A percentile compares a stretch with the other conserved stretches of the same genome.
phyloP scores from a whole-genome alignment of 1,140 invertebrate species.

The Macrotrachela quadricornifera region DNA sequence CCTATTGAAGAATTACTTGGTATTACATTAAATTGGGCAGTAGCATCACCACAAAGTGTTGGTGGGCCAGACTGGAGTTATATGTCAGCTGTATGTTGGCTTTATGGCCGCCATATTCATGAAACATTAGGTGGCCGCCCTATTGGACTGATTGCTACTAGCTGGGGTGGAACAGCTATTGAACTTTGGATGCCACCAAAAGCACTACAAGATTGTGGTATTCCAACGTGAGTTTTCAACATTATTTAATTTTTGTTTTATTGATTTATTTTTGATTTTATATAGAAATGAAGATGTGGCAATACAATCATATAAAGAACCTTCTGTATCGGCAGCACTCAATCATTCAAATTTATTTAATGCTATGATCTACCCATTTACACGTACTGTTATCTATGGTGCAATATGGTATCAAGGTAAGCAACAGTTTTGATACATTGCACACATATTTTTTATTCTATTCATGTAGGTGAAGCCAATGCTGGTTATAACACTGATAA shows the following conservation, averaged over 20 bases:
- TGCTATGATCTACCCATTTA: conserved; percentile 20
- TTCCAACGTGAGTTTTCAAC: background rate
- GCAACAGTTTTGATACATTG: conserved; percentile 7
- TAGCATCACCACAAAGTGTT: background rate
- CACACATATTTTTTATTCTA: conserved; percentile 13
- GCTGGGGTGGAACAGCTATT: conserved; percentile 20
- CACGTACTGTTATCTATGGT: conserved; percentile 18
- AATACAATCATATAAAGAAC: too few relatives aligned
- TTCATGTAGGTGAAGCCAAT: conserved; percentile 13
- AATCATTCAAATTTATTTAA: conserved; percentile 16
- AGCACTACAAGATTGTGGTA: conserved; percentile 15
- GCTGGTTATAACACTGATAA: conserved; percentile 7
- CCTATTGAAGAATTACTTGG: background rate
- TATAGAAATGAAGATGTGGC: too few relatives aligned
- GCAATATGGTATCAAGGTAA: conserved; percentile 24
- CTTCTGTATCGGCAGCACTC: too few relatives aligned
- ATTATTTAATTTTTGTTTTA: too few relatives aligned
- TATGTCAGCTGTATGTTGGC: conserved; percentile 24
- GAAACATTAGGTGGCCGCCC: conserved; percentile 12
- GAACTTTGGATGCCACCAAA: conserved; percentile 20
- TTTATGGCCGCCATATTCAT: conserved; percentile 17
- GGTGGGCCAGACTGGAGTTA: conserved; percentile 1
- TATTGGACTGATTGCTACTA: conserved; percentile 18
- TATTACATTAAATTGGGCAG: background rate
- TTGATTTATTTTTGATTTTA: too few relatives aligned